These are phyloP conservation scores for Reticulitermes lucifugus DNA, from an alignment of 2,888 invertebrate species.

Conservation along the genomic window DNA sequence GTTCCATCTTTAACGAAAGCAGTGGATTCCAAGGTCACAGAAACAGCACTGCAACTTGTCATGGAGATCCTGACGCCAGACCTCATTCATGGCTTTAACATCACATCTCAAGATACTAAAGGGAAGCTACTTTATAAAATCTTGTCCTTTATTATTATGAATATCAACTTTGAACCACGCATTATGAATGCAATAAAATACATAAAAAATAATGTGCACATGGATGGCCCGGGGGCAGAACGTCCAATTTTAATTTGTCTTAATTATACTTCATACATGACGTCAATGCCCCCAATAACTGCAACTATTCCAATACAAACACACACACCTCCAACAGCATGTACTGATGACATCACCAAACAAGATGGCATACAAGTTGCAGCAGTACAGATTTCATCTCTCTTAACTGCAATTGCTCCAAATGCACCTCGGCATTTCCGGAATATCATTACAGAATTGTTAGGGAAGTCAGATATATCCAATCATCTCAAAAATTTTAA, in stretches of 20 bases:
- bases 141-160: background rate
- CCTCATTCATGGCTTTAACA: background rate
- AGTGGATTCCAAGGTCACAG: background rate
- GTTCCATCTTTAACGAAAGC: conserved; percentile 21
- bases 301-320: background rate
- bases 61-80: background rate
- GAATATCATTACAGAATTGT: background rate
- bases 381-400: background rate
- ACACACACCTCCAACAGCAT: background rate
- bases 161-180: background rate
- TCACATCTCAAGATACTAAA: background rate
- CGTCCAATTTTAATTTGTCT: background rate
- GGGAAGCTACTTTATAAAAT: background rate
- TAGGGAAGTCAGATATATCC: background rate
- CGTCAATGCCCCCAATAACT: background rate
- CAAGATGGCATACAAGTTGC: background rate
- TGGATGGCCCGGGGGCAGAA: background rate
- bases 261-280: background rate
- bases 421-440: background rate
- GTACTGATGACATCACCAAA: background rate
- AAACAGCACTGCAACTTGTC: background rate
- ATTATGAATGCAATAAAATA: background rate
- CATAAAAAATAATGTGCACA: background rate
- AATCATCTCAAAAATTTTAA: background rate
- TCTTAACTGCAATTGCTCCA: background rate